Percentiles rank a stretch among this genome's conserved stretches.
Conservation (phyloP, 53 echinoderm and acorn worm species). For the Actinopyga echinites region DNA sequence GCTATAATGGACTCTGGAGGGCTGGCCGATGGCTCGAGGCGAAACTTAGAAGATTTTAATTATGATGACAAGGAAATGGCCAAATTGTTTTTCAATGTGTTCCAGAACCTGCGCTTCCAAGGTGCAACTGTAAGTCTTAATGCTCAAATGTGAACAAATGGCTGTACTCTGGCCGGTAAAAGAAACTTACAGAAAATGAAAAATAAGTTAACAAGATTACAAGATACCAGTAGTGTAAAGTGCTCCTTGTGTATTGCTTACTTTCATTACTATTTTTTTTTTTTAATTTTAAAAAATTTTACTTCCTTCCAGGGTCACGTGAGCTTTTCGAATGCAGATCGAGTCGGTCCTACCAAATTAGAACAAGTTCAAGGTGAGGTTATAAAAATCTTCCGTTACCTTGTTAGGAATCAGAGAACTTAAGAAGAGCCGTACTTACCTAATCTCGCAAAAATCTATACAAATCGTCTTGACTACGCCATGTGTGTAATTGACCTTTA, state of each 20-base stretch:
- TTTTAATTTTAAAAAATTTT: neutral
- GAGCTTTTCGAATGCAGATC: conserved; percentile 55
- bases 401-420: no score
- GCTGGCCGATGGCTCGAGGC: conserved; percentile 42
- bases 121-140: conserved; percentile 64
- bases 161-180: no score
- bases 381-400: neutral
- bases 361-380: conserved; percentile 54
- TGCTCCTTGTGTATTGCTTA: no score
- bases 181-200: no score
- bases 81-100: conserved; percentile 47
- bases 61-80: conserved; percentile 72
- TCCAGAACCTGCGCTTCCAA: conserved; percentile 47
- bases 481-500: no score
- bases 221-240: no score
- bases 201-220: no score
- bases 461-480: no score
- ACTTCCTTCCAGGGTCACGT: conserved; percentile 53
- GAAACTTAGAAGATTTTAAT: conserved; percentile 65
- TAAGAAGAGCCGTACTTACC: no score
- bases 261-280: no score
- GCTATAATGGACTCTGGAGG: conserved; percentile 47
- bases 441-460: no score
- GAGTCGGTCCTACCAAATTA: conserved; percentile 54
- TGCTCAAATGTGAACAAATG: no score